Evolutionary conservation across 2,113 vertebrate species (phyloP).

Genomic region (Talpa occidentalis): DNA sequence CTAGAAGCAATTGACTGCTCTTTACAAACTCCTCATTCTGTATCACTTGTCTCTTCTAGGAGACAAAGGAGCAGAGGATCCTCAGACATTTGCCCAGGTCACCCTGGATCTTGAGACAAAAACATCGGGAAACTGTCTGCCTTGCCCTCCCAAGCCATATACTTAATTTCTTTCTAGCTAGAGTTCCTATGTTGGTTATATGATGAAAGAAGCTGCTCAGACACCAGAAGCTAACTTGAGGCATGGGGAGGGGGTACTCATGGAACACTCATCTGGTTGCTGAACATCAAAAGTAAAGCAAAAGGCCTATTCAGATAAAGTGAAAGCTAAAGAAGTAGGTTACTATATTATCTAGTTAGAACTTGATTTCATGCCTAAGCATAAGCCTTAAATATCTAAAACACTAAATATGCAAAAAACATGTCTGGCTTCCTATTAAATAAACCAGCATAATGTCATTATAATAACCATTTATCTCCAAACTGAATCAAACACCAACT

Average conservation of each 20-base stretch:
- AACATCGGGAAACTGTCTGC: not conserved
- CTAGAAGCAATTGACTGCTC: not conserved
- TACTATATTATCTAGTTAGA: conserved; percentile 30
- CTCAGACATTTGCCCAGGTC: not conserved
- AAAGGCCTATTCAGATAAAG: not conserved
- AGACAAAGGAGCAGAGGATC: not conserved
- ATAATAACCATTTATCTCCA: conserved; percentile 61
- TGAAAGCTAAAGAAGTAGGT: conserved; percentile 26
- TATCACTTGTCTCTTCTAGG: not conserved
- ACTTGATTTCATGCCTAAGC: conserved; percentile 22
- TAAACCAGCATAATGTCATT: conserved; percentile 21
- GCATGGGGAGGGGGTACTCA: no score
- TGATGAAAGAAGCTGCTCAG: not conserved
- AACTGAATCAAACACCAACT: conserved; percentile 61
- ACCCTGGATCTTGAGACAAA: not conserved
- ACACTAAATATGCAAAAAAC: conserved; percentile 42
- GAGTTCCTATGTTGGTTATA: not conserved
- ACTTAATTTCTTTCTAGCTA: not conserved
- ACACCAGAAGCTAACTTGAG: not conserved
- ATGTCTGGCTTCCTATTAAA: conserved; percentile 56
- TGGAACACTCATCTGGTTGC: no score
- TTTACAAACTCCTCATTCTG: not conserved
- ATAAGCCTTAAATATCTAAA: conserved; percentile 40
- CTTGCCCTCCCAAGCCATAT: not conserved
- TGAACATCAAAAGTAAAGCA: not conserved